Percentiles rank a stretch among this genome's conserved stretches.
Evolutionary conservation across 2,113 vertebrate species (phyloP).

Genomic region (Opisthocomus hoazin): DNA sequence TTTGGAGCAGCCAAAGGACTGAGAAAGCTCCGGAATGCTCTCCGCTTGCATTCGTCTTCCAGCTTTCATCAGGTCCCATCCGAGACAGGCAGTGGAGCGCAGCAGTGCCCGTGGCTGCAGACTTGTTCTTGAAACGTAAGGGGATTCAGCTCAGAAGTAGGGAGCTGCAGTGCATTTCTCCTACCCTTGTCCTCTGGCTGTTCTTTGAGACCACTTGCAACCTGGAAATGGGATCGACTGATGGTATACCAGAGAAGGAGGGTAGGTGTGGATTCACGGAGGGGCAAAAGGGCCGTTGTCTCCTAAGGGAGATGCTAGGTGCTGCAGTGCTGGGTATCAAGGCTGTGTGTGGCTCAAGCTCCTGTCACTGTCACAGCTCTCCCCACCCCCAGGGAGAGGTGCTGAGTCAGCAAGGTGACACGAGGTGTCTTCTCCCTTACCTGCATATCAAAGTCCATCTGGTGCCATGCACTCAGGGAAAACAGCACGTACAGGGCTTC

Average conservation of each 20-base stretch:
- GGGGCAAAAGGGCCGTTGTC: too few relatives aligned
- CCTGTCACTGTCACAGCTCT: neutral
- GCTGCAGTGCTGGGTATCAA: accelerated
- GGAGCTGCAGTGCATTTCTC: neutral
- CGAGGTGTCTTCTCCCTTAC: neutral
- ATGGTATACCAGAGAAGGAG: neutral
- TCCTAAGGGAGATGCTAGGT: neutral
- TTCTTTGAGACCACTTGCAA: neutral
- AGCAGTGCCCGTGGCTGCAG: neutral
- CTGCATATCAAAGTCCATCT: accelerated
- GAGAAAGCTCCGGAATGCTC: neutral
- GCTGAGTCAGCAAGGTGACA: neutral
- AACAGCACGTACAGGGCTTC: accelerated
- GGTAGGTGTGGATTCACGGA: neutral
- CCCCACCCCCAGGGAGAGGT: neutral
- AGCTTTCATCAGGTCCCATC: neutral
- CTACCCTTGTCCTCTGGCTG: neutral
- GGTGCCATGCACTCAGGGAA: accelerated
- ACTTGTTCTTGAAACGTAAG: neutral
- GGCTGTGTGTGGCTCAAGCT: neutral
- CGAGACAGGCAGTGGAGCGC: too few relatives aligned
- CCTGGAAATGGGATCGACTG: neutral
- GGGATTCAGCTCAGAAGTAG: neutral
- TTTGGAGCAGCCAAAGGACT: neutral
- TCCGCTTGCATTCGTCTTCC: neutral